Percentiles rank a stretch among this genome's conserved stretches.
Conservation (phyloP, 1,140 invertebrate species). For the Penaeus vannamei region DNA sequence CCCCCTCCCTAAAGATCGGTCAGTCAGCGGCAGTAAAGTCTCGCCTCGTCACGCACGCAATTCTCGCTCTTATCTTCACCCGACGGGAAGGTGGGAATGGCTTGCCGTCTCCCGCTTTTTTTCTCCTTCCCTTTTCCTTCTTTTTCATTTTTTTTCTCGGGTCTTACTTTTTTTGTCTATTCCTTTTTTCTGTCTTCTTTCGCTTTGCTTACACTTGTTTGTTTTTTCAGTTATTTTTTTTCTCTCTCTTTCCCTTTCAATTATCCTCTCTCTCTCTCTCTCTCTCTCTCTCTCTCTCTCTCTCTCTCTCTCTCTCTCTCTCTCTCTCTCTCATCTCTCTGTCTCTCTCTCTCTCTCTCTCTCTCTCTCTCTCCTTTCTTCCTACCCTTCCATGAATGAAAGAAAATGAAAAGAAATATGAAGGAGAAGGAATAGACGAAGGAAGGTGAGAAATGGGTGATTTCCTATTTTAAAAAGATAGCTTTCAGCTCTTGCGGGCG, state of each 20-base stretch:
- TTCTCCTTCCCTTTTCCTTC: neutral
- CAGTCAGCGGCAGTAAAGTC: no score
- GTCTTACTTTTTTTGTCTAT: neutral
- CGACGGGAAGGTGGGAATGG: no score
- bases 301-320: neutral
- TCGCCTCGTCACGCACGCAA: no score
- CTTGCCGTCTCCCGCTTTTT: neutral
- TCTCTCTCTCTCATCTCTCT: slow-evolving; percentile 2
- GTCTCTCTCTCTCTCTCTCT: no score
- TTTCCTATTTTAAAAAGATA: no score
- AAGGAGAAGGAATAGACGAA: neutral
- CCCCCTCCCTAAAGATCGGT: no score
- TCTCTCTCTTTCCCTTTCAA: neutral
- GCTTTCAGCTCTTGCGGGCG: no score
- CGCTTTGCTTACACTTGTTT: neutral
- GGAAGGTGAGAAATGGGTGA: neutral
- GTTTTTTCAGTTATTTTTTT: neutral
- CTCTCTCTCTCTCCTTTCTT: neutral
- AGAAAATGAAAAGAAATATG: neutral
- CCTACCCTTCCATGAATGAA: neutral
- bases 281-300: neutral
- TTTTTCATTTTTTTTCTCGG: slow-evolving; percentile 7
- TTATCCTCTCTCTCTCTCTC: neutral
- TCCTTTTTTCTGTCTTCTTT: neutral
- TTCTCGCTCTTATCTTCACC: no score